Conservation (phyloP, 2,888 invertebrate genomes). For the Alsophila aescularia region DNA sequence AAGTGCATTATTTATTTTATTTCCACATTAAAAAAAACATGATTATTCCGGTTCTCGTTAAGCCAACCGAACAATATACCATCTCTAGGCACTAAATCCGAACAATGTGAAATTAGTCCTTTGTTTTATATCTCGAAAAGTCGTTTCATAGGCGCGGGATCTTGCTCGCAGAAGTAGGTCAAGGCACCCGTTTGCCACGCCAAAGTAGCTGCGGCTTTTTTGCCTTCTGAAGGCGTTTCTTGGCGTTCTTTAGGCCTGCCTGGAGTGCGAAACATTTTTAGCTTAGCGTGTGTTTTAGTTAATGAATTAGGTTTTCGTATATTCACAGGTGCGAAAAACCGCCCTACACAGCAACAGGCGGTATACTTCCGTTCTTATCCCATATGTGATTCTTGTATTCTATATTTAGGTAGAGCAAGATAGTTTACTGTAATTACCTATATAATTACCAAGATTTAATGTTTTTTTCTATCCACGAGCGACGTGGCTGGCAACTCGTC, state of each 20-base stretch:
- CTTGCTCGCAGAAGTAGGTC: constrained; percentile 46
- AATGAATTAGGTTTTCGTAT: constrained; percentile 5
- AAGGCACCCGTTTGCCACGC: constrained; percentile 46
- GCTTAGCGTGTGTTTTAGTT: constrained; percentile 2
- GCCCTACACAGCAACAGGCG: not conserved
- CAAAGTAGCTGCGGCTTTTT: constrained; percentile 40
- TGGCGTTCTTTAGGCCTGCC: constrained; percentile 11
- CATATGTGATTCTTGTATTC: no score
- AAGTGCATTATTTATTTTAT: not conserved
- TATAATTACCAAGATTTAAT: no score
- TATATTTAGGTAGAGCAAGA: no score
- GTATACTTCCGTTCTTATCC: no score
- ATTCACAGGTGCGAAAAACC: not conserved
- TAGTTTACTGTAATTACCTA: no score
- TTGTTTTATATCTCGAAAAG: constrained; percentile 39
- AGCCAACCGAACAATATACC: constrained; percentile 14
- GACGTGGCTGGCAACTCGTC: no score
- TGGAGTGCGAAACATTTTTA: constrained; percentile 20
- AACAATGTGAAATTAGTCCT: constrained; percentile 37
- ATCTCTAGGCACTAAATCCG: constrained; percentile 17
- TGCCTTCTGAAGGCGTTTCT: constrained; percentile 27
- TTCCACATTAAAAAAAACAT: not conserved
- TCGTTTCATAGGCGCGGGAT: constrained; percentile 34
- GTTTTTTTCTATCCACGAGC: no score
- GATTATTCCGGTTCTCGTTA: not conserved